Conservation (phyloP, 2,113 vertebrate species). For the Periophthalmus modestus region DNA sequence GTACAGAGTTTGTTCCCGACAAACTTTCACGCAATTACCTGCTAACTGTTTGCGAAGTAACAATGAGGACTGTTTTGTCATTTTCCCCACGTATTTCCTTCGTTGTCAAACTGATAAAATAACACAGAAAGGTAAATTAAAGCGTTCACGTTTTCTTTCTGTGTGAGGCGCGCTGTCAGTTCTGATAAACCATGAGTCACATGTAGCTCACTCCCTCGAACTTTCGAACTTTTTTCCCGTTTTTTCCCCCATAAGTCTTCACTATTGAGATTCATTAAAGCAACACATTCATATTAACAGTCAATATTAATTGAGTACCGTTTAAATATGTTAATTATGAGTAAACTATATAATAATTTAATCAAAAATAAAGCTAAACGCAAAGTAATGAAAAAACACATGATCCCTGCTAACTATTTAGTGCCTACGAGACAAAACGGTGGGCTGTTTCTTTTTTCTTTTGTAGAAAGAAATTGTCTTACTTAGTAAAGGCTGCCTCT, state of each 20-base stretch:
- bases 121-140: conserved; percentile 2
- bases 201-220: no score
- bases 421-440: accelerated
- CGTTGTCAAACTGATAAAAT: neutral
- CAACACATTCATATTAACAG: no score
- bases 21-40: conserved; percentile 62
- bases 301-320: neutral
- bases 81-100: conserved; percentile 27
- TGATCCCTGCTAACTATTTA: no score
- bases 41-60: conserved; percentile 79
- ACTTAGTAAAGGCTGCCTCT: conserved; percentile 1
- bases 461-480: neutral
- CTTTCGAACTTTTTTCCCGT: neutral
- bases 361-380: neutral
- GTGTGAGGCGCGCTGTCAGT: neutral
- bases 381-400: neutral
- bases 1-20: conserved; percentile 3
- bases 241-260: neutral
- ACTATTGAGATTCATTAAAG: no score
- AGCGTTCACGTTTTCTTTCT: conserved; percentile 43
- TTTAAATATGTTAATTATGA: neutral
- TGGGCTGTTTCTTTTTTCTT: conserved; percentile 13
- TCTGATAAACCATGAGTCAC: no score
- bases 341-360: neutral
- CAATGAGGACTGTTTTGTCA: conserved; percentile 77